A percentile compares a stretch with the other conserved stretches of the same genome.
These are phyloP conservation scores for Kuschelorhynchus macadamiae DNA, from an alignment of 2,888 invertebrate genomes.

Conservation along the genomic window DNA sequence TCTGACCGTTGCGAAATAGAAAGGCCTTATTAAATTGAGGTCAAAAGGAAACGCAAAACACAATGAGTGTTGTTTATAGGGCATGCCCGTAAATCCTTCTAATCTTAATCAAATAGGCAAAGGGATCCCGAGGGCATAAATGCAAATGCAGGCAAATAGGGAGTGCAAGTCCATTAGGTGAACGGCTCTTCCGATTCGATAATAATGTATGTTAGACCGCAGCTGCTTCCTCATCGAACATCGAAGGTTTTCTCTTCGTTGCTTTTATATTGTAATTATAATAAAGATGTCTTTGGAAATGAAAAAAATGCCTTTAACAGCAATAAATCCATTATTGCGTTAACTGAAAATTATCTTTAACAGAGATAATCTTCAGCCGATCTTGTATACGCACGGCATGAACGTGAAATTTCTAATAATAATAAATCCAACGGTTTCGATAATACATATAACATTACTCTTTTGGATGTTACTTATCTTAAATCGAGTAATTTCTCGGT, in stretches of 20 bases:
- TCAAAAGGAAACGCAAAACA: slow-evolving; percentile 41
- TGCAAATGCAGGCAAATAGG: slow-evolving; percentile 63
- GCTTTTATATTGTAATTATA: too few species aligned
- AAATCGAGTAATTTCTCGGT: too few species aligned
- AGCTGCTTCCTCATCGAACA: slow-evolving; percentile 58
- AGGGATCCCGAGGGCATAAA: slow-evolving; percentile 53
- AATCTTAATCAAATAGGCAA: slow-evolving; percentile 41
- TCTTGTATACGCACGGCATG: too few species aligned
- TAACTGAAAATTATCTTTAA: too few species aligned
- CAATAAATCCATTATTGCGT: too few species aligned
- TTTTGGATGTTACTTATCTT: too few species aligned
- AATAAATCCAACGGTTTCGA: too few species aligned
- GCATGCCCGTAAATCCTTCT: slow-evolving; percentile 39
- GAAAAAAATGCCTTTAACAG: too few species aligned
- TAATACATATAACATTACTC: too few species aligned
- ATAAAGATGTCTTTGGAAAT: too few species aligned
- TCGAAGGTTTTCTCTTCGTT: slow-evolving; percentile 63
- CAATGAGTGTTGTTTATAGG: slow-evolving; percentile 40
- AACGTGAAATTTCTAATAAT: too few species aligned
- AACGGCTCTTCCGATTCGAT: slow-evolving; percentile 62
- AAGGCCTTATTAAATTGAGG: slow-evolving; percentile 26
- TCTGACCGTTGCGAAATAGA: slow-evolving; percentile 7
- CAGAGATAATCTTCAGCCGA: too few species aligned
- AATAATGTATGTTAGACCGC: slow-evolving; percentile 64
- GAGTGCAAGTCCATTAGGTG: slow-evolving; percentile 60